These are phyloP conservation scores for Pao palembangensis DNA, from an alignment of 2,113 vertebrate genomes.

Conservation along the genomic window DNA sequence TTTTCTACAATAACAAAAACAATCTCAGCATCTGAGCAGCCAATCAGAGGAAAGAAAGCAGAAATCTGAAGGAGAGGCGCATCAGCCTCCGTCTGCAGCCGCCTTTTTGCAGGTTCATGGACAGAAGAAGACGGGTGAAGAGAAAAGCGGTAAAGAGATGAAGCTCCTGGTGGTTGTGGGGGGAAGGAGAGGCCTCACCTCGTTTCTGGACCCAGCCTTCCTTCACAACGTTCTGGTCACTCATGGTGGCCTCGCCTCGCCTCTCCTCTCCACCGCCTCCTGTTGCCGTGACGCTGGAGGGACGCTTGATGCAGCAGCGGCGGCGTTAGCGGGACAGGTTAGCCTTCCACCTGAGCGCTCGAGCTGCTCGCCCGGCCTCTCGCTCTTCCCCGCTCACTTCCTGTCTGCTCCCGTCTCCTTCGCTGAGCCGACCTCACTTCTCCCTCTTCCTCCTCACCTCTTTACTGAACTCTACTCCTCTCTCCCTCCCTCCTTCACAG, in stretches of 20 bases:
- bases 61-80: not conserved
- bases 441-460: slow-evolving; percentile 10
- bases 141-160: no score
- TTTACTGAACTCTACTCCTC: slow-evolving; percentile 9
- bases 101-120: no score
- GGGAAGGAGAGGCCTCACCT: slow-evolving; percentile 50
- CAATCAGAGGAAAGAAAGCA: not conserved
- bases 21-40: no score
- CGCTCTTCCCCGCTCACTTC: slow-evolving; percentile 32
- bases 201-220: slow-evolving; percentile 80
- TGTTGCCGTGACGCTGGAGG: slow-evolving; percentile 46
- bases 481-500: slow-evolving; percentile 12
- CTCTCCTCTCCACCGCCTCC: slow-evolving; percentile 51
- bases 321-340: slow-evolving; percentile 26
- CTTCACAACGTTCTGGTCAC: slow-evolving; percentile 78
- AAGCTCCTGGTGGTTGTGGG: no score
- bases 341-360: slow-evolving; percentile 34
- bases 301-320: slow-evolving; percentile 5
- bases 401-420: slow-evolving; percentile 25
- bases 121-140: not conserved
- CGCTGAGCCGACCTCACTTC: slow-evolving; percentile 17
- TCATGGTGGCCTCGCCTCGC: slow-evolving; percentile 72
- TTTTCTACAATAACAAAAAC: no score
- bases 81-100: not conserved
- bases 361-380: slow-evolving; percentile 24